Evolutionary conservation across 2,888 invertebrate species (phyloP), one percentile per base, ranked within the genome.

Genomic region (Drosophila formosana): DNA sequence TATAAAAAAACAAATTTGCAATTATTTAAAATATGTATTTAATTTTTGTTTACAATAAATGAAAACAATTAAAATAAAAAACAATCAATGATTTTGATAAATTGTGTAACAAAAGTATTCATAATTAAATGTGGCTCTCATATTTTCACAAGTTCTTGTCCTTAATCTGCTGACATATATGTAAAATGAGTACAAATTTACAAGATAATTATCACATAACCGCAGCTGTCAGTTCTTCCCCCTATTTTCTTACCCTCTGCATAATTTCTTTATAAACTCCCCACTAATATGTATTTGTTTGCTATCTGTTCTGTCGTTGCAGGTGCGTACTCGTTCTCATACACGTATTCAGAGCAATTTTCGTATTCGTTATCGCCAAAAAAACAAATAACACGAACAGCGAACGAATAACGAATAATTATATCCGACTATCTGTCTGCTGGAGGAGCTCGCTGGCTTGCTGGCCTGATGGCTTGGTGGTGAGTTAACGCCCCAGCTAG

Each of bases 401-500:
- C 41, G 58, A 58, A 65, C 61, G 39, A 50, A 58, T 60, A 69
- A 67, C 41, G 71, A 62, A 66, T 67, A 80, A 72, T 60, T 85
- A 83, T 82, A 82, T 76, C 50, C 45, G 52, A 46, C 37, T 68
- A 47, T 47, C 47, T 32, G 18, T 11, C 46, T 46, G 32, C 49
- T 53, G 41, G 26, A 39, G 46, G 28, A 28, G 52, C 46, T 62
- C 39, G 9, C 32, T 34, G 3, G 8, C 34, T 34, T 34, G 34
- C 5, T 2, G 1, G 11, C 34, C 5, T 37, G n/a, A 8, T 30
- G 32, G 34, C 11, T 34, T 11, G 34, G 67, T 50, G 75, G 56
- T 72, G 78, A 87, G 84, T 78, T 68, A 41, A 66, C 45, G 56
- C 63, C 70, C 68, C 65, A 49, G 67, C 74, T 67, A 83, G 83